A percentile compares a stretch with the other conserved stretches of the same genome.
These are phyloP conservation scores for Tenthredo scrophulariae DNA, from an alignment of 2,888 invertebrate species.

Conservation along the genomic window DNA sequence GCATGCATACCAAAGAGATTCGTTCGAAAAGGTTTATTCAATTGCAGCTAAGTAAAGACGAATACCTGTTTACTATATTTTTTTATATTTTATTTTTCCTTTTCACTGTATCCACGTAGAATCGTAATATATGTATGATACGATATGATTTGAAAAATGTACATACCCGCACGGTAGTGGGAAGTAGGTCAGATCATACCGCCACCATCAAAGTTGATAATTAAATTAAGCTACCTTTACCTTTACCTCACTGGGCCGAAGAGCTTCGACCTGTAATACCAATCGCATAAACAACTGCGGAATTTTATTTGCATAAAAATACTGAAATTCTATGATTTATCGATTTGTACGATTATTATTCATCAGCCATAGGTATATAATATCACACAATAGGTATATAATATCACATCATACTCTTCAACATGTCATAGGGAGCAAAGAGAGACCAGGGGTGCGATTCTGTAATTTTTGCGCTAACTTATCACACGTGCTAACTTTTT, in stretches of 20 bases:
- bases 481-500: no score
- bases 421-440: background rate
- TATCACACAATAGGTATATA: background rate
- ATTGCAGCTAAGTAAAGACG: no score
- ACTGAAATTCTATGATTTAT: background rate
- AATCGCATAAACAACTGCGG: background rate
- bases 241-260: background rate
- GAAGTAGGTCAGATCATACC: background rate
- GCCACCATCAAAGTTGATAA: constrained; percentile 4
- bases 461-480: no score
- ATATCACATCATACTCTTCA: background rate
- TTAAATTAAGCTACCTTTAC: background rate
- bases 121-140: background rate
- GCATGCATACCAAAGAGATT: no score
- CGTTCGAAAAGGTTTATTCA: no score
- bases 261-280: background rate
- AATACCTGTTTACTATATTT: no score
- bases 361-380: background rate
- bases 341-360: background rate
- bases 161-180: background rate
- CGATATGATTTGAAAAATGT: background rate
- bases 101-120: background rate
- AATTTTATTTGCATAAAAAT: background rate
- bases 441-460: no score
- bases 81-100: background rate